Evolutionary conservation across 1,140 invertebrate genomes (phyloP), one percentile per base, ranked within the genome.

Genomic region (Drosophila subpulchrella): DNA sequence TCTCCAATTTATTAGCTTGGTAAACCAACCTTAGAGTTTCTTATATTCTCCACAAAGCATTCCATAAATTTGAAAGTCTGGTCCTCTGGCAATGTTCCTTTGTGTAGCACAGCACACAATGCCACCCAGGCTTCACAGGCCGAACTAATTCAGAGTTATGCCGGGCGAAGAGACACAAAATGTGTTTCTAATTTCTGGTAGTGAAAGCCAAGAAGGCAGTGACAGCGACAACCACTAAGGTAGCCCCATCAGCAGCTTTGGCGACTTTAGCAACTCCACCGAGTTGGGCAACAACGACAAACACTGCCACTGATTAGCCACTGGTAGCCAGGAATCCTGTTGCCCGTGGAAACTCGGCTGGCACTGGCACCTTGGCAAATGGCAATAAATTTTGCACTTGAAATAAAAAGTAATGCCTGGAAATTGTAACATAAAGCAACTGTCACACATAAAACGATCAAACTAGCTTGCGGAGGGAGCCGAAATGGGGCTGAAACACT

Each of bases 331-430:
- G 73, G 73, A 66, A 67, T 71, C 61, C 58, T 55, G 72, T 59
- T 48, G 55, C 68, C 67, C 20, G 48, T 53, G 46, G 56, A 58
- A 58, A 58, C 51, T 65, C n/a, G 32, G 65, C 77, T 46, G 38
- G 27, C 41, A 15, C 41, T 62, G 41, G 79, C 84, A 83, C 83
- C 83, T 83, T 88, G 83, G 83, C 78, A 89, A 88, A 83, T 57
- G 80, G 84, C 80, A 89, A 89, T 89, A 89, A 89, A 89, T 89
- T 89, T 74, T 89, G 84, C 84, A 89, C 84, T 89, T 89, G 84
- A 89, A 89, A 89, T 84, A 89, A 89, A 86, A 88, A 86, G 61
- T 88, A 88, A 86, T 83, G 83, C 79, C 79, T 80, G 77, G 59
- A 83, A 88, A 88, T 71, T 84, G 83, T 81, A 89, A 89, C 84